Conservation (phyloP, 2,888 invertebrate genomes). For the Deilephila elpenor region DNA sequence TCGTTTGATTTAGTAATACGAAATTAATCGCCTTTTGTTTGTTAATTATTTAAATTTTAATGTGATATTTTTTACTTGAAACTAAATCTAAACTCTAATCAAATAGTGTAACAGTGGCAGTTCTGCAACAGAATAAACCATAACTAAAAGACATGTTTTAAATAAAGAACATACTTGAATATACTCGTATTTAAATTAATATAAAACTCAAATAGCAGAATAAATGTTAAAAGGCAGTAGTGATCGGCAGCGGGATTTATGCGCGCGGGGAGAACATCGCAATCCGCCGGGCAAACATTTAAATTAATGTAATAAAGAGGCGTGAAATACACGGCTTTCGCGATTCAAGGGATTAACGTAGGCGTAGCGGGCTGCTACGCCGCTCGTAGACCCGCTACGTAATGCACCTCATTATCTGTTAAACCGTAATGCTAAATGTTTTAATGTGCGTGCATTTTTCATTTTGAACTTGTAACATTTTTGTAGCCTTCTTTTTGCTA, state of each 20-base stretch:
- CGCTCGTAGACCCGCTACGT: slow-evolving; percentile 11
- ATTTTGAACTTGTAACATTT: background rate
- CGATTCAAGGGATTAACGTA: slow-evolving; percentile 65
- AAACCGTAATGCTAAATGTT: slow-evolving; percentile 1
- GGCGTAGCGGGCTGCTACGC: slow-evolving; percentile 33
- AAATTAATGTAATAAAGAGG: slow-evolving; percentile 84
- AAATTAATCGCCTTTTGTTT: background rate
- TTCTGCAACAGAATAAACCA: too few species aligned
- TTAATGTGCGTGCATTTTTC: background rate
- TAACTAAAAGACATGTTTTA: too few species aligned
- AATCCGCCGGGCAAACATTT: slow-evolving; percentile 78
- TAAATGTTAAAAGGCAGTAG: background rate
- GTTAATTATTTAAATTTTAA: background rate
- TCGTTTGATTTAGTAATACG: background rate
- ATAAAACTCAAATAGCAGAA: background rate
- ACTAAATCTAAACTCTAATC: too few species aligned
- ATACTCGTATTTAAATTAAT: background rate
- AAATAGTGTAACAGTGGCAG: too few species aligned
- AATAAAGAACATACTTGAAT: too few species aligned
- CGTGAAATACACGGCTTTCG: slow-evolving; percentile 76
- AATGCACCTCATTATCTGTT: background rate
- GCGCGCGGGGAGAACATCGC: slow-evolving; percentile 59
- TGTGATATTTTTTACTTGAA: too few species aligned
- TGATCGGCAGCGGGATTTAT: slow-evolving; percentile 51
- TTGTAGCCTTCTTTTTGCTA: too few species aligned